Conservation (phyloP, 2,113 vertebrate genomes). For the Dermatemys mawii region DNA sequence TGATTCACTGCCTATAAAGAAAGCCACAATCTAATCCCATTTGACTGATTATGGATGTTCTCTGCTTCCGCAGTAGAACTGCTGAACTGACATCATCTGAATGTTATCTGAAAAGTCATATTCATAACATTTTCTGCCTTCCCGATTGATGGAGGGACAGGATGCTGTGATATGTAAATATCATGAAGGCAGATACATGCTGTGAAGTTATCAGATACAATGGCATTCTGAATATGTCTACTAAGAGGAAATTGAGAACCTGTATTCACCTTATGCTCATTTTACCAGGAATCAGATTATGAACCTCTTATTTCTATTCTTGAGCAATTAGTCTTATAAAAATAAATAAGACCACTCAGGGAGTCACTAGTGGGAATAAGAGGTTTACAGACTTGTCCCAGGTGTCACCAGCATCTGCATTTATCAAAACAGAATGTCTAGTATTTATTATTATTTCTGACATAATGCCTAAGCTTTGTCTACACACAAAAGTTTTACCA, state of each 20-base stretch:
- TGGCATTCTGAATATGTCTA: neutral
- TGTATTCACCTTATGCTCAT: neutral
- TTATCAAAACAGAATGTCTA: neutral
- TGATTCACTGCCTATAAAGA: neutral
- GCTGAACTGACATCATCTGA: neutral
- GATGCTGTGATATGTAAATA: neutral
- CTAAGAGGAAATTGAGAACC: neutral
- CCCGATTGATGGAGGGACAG: neutral
- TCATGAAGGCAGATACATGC: neutral
- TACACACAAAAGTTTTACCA: neutral
- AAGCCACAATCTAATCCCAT: neutral
- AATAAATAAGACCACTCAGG: neutral
- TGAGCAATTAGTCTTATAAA: neutral
- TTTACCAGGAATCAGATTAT: neutral
- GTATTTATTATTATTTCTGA: neutral
- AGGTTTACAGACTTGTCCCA: neutral
- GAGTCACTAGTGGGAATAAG: neutral
- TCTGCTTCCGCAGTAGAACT: neutral
- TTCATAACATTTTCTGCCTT: neutral
- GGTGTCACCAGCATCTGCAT: neutral
- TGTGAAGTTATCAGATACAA: neutral
- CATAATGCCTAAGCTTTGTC: neutral
- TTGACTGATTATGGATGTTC: neutral
- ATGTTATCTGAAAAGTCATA: neutral
- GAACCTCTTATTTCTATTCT: neutral